These are phyloP conservation scores for Columba janthina DNA, from an alignment of 2,113 vertebrate species.

Conservation along the genomic window DNA sequence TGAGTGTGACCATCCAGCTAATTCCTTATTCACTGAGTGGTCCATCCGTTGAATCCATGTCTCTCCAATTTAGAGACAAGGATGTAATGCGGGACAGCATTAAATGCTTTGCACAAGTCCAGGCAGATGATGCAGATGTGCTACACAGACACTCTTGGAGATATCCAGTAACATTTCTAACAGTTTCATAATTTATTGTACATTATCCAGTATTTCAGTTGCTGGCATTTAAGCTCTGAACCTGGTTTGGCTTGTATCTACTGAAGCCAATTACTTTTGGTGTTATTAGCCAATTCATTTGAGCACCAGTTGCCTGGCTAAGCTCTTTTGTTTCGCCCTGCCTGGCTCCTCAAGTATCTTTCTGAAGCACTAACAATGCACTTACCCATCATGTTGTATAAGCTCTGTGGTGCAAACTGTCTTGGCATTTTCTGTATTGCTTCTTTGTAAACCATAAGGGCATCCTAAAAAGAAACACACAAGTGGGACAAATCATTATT, in stretches of 20 bases:
- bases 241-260: background rate
- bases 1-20: too few species aligned
- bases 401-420: conserved; percentile 97
- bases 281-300: background rate
- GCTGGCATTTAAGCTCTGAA: background rate
- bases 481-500: background rate
- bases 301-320: background rate
- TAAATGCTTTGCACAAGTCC: too few species aligned
- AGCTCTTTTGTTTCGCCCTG: background rate
- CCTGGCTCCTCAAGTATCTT: background rate
- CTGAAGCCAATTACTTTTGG: background rate
- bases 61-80: too few species aligned
- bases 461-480: conserved; percentile 81
- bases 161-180: background rate
- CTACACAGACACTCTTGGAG: background rate
- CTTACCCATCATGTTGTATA: conserved; percentile 99
- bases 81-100: too few species aligned
- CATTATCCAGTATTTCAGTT: background rate
- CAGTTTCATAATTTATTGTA: background rate
- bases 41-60: too few species aligned
- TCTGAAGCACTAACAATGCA: conserved; percentile 7
- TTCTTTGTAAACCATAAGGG: conserved; percentile 92
- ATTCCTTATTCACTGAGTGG: too few species aligned
- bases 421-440: conserved; percentile 98
- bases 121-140: background rate